These are phyloP conservation scores for Eriosoma lanigerum DNA, from an alignment of 1,140 invertebrate genomes.

Conservation along the genomic window DNA sequence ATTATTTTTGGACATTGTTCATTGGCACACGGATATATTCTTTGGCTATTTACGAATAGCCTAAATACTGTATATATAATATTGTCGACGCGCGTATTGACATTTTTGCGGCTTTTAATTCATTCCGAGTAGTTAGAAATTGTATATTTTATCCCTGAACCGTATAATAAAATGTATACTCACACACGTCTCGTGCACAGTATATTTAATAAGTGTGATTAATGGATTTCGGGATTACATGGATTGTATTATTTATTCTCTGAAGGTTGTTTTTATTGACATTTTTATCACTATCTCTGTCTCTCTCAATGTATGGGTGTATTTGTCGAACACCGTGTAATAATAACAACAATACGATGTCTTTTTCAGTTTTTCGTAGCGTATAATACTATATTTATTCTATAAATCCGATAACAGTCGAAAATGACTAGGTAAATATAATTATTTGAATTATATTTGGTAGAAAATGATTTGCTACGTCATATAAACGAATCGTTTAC, in stretches of 20 bases:
- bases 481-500: no score
- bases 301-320: background rate
- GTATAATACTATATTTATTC: background rate
- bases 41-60: no score
- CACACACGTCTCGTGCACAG: background rate
- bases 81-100: background rate
- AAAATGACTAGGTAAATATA: no score
- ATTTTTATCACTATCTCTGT: background rate
- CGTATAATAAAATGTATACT: no score
- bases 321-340: background rate
- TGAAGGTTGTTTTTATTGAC: background rate
- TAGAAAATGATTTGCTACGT: no score
- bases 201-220: background rate
- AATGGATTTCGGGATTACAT: conserved; percentile 36
- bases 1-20: no score
- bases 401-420: no score
- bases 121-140: background rate
- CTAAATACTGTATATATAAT: no score
- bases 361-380: background rate
- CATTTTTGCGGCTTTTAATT: conserved; percentile 34
- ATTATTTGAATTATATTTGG: no score
- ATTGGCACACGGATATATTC: no score
- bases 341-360: background rate
- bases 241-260: background rate
- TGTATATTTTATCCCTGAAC: background rate